Evolutionary conservation across 2,888 invertebrate genomes (phyloP).

Genomic region (Calliopum simillimum): DNA sequence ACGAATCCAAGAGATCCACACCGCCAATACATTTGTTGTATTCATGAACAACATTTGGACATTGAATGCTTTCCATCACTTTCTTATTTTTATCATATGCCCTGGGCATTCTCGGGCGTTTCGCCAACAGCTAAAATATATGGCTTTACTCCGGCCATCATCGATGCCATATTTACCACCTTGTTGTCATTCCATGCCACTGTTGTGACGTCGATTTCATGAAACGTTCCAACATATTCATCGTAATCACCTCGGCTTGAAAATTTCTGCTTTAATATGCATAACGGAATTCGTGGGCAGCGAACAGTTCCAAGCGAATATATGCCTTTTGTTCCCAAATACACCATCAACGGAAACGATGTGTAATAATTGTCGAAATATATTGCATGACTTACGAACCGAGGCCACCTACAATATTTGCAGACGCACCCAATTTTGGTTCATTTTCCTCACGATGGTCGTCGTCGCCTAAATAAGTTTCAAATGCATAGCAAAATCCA

Average conservation of each 20-base stretch:
- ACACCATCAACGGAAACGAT: constrained; percentile 17
- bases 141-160: constrained; percentile 23
- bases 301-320: constrained; percentile 33
- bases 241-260: constrained; percentile 32
- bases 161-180: constrained; percentile 31
- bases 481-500: background rate
- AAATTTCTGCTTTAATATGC: constrained; percentile 37
- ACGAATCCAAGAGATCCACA: constrained; percentile 29
- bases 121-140: constrained; percentile 19
- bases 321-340: constrained; percentile 21
- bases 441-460: constrained; percentile 25
- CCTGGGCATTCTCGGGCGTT: constrained; percentile 26
- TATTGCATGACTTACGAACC: constrained; percentile 16
- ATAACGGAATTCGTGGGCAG: constrained; percentile 32
- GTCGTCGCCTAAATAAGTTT: constrained; percentile 29
- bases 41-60: constrained; percentile 33
- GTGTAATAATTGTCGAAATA: constrained; percentile 31
- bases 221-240: constrained; percentile 32
- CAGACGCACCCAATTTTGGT: constrained; percentile 29
- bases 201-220: constrained; percentile 37
- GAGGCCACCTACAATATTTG: constrained; percentile 19
- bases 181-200: constrained; percentile 42
- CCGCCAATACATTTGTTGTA: constrained; percentile 34
- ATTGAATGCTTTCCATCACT: constrained; percentile 29
- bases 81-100: constrained; percentile 37